phyloP scores from a whole-genome alignment of 2,888 invertebrate genomes.

The Chrysomela aeneicollis region DNA sequence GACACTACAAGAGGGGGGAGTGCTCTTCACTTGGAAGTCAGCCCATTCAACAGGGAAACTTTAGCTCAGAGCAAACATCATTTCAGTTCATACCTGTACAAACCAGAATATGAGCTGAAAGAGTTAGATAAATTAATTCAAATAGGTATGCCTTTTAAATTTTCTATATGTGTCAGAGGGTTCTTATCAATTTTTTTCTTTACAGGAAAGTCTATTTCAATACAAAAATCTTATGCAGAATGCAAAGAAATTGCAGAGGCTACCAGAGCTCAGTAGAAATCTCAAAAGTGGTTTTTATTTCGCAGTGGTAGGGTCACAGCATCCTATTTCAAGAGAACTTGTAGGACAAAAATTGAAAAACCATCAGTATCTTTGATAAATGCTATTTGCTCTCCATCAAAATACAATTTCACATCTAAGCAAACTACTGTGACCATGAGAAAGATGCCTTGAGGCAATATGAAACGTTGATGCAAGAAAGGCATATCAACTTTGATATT shows the following conservation, averaged over 20 bases:
- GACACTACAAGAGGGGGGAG: background rate
- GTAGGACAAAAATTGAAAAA: conserved; percentile 4
- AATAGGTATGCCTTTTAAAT: background rate
- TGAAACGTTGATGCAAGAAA: conserved; percentile 15
- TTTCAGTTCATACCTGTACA: conserved; percentile 9
- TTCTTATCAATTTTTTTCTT: conserved; percentile 4
- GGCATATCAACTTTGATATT: conserved; percentile 17
- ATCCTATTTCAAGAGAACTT: conserved; percentile 7
- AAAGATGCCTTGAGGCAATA: conserved; percentile 24
- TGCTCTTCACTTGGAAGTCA: conserved; percentile 7
- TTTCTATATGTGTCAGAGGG: background rate
- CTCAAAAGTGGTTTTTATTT: conserved; percentile 8
- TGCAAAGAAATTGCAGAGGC: conserved; percentile 11
- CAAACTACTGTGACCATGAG: conserved; percentile 16
- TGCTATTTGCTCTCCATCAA: background rate
- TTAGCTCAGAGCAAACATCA: background rate
- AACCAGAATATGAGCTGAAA: background rate
- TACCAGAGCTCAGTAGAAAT: background rate
- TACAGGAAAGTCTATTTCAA: background rate
- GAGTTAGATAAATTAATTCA: background rate
- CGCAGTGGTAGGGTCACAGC: conserved; percentile 4
- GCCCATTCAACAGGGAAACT: conserved; percentile 8
- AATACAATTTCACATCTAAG: conserved; percentile 2
- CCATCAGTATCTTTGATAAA: background rate
- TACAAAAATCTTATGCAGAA: background rate